phyloP scores from a whole-genome alignment of 2,113 vertebrate species.

The Diadophis punctatus region DNA sequence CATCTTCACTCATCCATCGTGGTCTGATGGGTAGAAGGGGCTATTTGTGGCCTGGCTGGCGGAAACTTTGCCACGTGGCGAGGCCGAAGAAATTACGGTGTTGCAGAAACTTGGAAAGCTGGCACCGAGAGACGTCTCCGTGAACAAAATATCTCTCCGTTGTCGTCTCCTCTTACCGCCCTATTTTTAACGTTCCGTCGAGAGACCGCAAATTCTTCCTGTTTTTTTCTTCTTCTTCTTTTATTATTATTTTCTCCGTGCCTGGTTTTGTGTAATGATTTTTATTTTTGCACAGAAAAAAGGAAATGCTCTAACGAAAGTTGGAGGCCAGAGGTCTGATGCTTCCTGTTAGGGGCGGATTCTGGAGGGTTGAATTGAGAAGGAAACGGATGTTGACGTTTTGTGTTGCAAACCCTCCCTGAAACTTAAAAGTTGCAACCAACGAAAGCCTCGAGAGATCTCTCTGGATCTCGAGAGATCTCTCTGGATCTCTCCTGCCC shows the following conservation, averaged over 20 bases:
- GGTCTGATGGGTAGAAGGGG: constrained; percentile 58
- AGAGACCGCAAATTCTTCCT: background rate
- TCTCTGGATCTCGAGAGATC: too few species aligned
- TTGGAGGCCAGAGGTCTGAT: too few species aligned
- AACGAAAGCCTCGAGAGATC: background rate
- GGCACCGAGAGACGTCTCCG: background rate
- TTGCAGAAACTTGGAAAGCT: background rate
- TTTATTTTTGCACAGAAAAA: too few species aligned
- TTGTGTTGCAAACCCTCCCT: too few species aligned
- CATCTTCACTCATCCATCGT: constrained; percentile 79
- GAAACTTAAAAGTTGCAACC: too few species aligned
- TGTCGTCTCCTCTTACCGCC: background rate
- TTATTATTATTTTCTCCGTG: background rate
- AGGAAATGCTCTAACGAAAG: too few species aligned
- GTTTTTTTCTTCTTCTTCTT: too few species aligned
- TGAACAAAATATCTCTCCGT: background rate
- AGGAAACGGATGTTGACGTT: too few species aligned
- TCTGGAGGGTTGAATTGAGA: too few species aligned
- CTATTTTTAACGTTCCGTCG: background rate
- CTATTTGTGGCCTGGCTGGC: rapidly evolving
- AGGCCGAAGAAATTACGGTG: background rate
- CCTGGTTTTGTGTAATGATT: too few species aligned
- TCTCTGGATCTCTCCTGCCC: background rate
- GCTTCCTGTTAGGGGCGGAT: too few species aligned
- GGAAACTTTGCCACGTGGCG: rapidly evolving